Evolutionary conservation across 1,140 invertebrate genomes (phyloP), one percentile per base, ranked within the genome.

Genomic region (Apocrypta bakeri): DNA sequence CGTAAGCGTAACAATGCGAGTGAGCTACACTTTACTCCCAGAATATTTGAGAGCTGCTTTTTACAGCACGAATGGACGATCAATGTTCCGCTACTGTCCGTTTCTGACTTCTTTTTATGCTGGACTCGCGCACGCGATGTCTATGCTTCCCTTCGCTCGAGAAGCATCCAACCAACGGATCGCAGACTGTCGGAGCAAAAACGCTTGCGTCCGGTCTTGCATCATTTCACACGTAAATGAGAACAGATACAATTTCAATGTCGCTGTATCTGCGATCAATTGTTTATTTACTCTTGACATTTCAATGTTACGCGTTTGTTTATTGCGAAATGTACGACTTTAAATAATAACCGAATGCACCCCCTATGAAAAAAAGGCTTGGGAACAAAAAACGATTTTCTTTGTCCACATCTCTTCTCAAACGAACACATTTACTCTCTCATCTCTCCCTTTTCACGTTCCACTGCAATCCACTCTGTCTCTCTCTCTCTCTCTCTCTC

Each of bases 21-120:
- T 56, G 48, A 21, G 48, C 48, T 56, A n/a, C 21, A 17, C 48
- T 56, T 21, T n/a, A 21, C 48, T 56, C 21, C 33, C 48, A 61
- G 73, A 29, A 63, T 63, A 31, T 75, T 63, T 56, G 17, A 33
- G 27, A 74, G 48, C 48, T 63, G 27, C 24, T 75, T 63, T 56
- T 56, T 56, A 56, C 21, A 7, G 17, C 27, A 63, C 73, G 21
- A 75, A 63, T 75, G 8, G 48, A 48, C 48, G 61, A 75, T 75
- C 48, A 63, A 63, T 75, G 14, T 29, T 17, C 48, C 48, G 33
- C 33, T n/a, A n/a, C n/a, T n/a, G n/a, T n/a, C n/a, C 42, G 42
- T 17, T 17, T 48, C 14, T n/a, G 48, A 56, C 25, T 27, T 74
- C 31, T 75, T 74, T 61, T 56, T 74, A 61, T 75, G n/a, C 27